Evolutionary conservation across 2,113 vertebrate genomes (phyloP), one percentile per base, ranked within the genome.

Genomic region (Xenopus laevis): DNA sequence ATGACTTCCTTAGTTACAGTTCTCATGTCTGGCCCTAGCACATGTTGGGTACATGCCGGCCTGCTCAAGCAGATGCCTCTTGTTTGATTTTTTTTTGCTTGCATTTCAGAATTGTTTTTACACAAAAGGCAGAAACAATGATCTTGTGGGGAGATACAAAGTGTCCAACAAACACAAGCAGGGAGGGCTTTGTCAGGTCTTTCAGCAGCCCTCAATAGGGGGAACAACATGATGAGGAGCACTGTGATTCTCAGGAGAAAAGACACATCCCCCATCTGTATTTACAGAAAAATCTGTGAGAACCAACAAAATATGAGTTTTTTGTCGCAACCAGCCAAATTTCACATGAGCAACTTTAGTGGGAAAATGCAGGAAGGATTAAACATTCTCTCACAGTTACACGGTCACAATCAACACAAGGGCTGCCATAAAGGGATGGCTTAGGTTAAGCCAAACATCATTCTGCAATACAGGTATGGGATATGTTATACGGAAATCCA

Each of bases 121-220:
- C 65, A 70, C 44, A 72, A 74, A 65, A 52, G 65, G 57, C 68
- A 71, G 59, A 79, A 79, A 74, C 76, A 74, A 45, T 12, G 57
- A 72, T 73, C 33, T 20, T 30, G 53, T 45, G 60, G 79, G 76
- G 50, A 77, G 64, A 64, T 61, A 27, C 68, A 68, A 44, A 27
- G 27, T 52, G 23, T 59, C 69, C 71, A 40, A 53, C 70, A 75
- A 20, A 46, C 68, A 46, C 60, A 74, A 47, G 40, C 53, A 61
- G 55, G 53, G 62, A 59, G 55, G 52, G 63, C 65, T 61, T 71
- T 44, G 65, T 50, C 59, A 63, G 16, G 21, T 27, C 40, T 75
- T 65, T 68, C 30, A 62, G 7, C 68, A 45, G 47, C 33, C 45
- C 65, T 75, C 61, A 45, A 67, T 52, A 62, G 68, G 44, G n/a